These are phyloP conservation scores for Cyprinus carpio DNA, from an alignment of 2,113 vertebrate genomes.

Conservation along the genomic window DNA sequence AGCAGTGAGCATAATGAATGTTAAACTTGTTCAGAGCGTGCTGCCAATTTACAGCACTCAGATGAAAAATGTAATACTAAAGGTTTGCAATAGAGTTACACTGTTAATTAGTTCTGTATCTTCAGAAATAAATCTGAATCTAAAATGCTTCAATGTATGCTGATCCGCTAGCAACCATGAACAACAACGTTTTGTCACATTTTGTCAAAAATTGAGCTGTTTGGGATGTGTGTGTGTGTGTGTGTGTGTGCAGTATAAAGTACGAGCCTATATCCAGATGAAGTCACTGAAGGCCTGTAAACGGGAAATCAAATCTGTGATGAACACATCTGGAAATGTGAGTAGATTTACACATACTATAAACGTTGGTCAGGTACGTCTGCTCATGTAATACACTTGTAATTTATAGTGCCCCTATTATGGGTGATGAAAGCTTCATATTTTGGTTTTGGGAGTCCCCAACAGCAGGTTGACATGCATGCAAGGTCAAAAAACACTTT, in stretches of 20 bases:
- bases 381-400: neutral
- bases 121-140: neutral
- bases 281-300: constrained; percentile 98
- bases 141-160: neutral
- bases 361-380: neutral
- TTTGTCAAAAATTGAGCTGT: no score
- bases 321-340: constrained; percentile 98
- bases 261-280: constrained; percentile 97
- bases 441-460: no score
- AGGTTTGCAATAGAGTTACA: neutral
- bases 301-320: constrained; percentile 98
- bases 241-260: constrained; percentile 86
- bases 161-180: neutral
- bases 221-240: neutral
- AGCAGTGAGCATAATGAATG: neutral
- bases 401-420: neutral
- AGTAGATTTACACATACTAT: constrained; percentile 65
- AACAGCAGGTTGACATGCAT: no score
- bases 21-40: neutral
- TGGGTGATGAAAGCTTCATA: no score
- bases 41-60: neutral
- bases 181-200: no score
- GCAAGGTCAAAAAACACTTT: no score
- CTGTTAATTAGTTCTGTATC: neutral
- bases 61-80: neutral